Conservation (phyloP, 1,140 invertebrate species). For the Ericerus pela region DNA sequence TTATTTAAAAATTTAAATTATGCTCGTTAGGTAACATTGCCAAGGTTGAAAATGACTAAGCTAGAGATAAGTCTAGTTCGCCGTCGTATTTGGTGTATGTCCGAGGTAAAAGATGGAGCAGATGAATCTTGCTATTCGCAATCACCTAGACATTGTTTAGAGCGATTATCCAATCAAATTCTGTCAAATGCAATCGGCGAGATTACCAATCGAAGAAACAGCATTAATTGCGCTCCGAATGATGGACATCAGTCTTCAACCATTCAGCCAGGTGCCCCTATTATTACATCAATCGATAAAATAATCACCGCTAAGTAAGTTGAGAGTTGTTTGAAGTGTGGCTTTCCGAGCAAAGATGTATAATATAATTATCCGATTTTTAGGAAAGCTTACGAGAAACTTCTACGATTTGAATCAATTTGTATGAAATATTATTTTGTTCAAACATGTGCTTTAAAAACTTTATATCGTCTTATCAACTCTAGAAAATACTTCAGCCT, state of each 20-base stretch:
- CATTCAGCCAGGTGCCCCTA: neutral
- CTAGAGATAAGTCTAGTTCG: neutral
- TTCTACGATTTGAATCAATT: conserved; percentile 32
- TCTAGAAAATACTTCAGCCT: conserved; percentile 39
- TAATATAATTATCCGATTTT: neutral
- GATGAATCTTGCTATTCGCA: neutral
- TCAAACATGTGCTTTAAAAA: conserved; percentile 42
- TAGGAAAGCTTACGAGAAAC: conserved; percentile 27
- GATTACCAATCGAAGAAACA: conserved; percentile 30
- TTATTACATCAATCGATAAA: conserved; percentile 4
- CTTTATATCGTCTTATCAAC: conserved; percentile 35
- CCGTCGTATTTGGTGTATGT: neutral
- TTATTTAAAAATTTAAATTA: no score
- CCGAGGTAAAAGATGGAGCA: neutral
- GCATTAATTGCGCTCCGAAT: conserved; percentile 13
- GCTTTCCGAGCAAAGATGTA: neutral
- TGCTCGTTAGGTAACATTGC: neutral
- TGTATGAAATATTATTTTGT: conserved; percentile 35
- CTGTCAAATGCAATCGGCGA: conserved; percentile 37
- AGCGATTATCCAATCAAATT: conserved; percentile 35
- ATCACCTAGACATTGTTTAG: conserved; percentile 8
- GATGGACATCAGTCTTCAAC: neutral
- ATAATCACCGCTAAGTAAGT: conserved; percentile 13
- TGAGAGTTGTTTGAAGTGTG: neutral
- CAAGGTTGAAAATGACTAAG: neutral